Base-by-base conservation (phyloP, 2,797 vertebrate genomes). In the Eidolon dupreanum region DNA sequence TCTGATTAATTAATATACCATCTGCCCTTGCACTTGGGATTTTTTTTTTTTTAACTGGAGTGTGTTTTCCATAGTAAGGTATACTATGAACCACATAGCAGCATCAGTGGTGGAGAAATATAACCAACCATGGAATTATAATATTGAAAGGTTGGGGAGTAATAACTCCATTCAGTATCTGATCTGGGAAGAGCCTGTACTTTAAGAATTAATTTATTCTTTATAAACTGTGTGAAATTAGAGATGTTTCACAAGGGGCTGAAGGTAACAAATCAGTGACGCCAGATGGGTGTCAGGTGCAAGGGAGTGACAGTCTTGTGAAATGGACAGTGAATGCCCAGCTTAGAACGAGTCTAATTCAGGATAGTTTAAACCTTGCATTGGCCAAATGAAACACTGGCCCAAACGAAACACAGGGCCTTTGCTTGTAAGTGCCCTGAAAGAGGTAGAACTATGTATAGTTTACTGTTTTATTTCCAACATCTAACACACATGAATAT, bases 1-100 rank as follows among this genome's bases (percentile, higher is more conserved):
- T 84, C 86, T 94, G 85, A 81, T 93, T 93, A 91, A 77, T 86
- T 96, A 96, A 93, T 77, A 87, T 65, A 31, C 78, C 93, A 93
- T 93, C 94, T 96, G 97, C 70, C 43, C 65, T 94, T 75, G 86
- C 51, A 74, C 41, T 88, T 63, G 70, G 51, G n/a, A 13, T 92
- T 57, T 95, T 66, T 92, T 57, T 95, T 49, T 38, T 33, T 43
- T 20, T 4, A 81, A 92, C 51, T 53, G 20, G 43, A 71, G 28
- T 16, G 17, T 84, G 8, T 71, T 85, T 78, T 71, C 43, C 53
- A 31, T 31, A 75, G 63, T 43, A 81, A 63, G n/a, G 24, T 17
- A 5, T 38, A n/a, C 79, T 90, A 7, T 13, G 31, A 88, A 68
- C 10, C 81, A 33, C 36, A 38, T 53, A 49, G 53, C 12, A 85